phyloP scores from a whole-genome alignment of 92 coral and sea anemone species.

The Blastomussa wellsi region DNA sequence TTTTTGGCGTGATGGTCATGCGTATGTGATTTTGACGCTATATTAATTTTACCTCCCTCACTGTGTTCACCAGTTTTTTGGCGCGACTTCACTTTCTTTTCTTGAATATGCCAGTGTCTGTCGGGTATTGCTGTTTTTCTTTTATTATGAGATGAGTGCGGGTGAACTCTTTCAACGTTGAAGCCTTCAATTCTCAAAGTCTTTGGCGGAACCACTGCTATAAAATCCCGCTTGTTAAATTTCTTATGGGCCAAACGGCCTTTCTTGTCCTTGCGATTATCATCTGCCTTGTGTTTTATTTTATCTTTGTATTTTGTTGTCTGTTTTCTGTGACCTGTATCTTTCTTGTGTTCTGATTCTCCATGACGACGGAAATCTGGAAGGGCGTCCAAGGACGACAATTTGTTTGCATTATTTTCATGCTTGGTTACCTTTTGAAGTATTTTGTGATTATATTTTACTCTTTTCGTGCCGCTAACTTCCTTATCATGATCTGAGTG shows the following conservation, averaged over 20 bases:
- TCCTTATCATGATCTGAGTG: background rate
- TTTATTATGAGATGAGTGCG: background rate
- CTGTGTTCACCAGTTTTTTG: background rate
- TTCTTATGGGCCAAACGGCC: background rate
- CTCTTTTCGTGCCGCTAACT: too few species aligned
- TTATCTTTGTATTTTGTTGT: background rate
- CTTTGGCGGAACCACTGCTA: constrained; percentile 28
- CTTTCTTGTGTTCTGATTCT: background rate
- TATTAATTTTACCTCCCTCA: background rate
- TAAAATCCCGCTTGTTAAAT: constrained; percentile 26
- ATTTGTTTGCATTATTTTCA: background rate
- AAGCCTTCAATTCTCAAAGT: constrained; percentile 30
- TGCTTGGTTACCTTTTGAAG: background rate
- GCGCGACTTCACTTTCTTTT: background rate
- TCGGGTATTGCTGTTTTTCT: background rate
- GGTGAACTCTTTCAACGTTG: constrained; percentile 21
- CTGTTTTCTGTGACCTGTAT: background rate
- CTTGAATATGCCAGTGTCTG: background rate
- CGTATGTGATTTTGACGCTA: background rate
- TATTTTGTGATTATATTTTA: background rate
- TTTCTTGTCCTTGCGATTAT: too few species aligned
- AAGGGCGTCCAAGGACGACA: background rate
- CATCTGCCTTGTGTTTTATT: background rate
- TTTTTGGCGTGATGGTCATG: background rate
- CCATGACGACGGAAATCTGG: background rate